Conservation (phyloP, 2,888 invertebrate species). For the Phaedon cochleariae region DNA sequence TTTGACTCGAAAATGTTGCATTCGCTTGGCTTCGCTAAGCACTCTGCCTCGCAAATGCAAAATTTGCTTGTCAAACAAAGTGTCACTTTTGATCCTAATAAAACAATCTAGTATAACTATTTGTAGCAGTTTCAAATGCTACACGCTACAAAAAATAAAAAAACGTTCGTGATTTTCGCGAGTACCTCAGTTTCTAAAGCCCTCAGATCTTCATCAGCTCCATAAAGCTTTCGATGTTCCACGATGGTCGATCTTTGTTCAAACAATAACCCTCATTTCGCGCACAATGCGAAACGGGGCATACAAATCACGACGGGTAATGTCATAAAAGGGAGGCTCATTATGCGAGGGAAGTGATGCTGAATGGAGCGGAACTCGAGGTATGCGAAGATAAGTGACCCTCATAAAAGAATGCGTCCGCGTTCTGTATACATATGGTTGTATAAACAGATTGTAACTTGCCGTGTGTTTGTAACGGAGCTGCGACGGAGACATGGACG, state of each 20-base stretch:
- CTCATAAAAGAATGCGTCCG: constrained; percentile 61
- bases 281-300: neutral
- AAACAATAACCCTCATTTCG: neutral
- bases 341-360: constrained; percentile 21
- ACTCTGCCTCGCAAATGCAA: too few species aligned
- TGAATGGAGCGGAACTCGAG: constrained; percentile 50
- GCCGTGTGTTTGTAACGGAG: constrained; percentile 14
- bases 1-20: too few species aligned
- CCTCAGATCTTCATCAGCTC: too few species aligned
- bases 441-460: constrained; percentile 52
- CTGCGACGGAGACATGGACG: neutral
- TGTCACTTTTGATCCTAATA: too few species aligned
- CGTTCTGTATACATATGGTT: constrained; percentile 60
- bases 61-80: too few species aligned
- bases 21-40: too few species aligned
- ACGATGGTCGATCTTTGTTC: neutral
- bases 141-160: too few species aligned
- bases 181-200: too few species aligned
- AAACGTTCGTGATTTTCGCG: too few species aligned
- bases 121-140: too few species aligned
- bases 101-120: too few species aligned
- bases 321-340: neutral
- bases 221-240: neutral
- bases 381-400: constrained; percentile 57
- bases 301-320: neutral